phyloP scores from a whole-genome alignment of 2,888 invertebrate genomes.

The Deroplatys truncata region DNA sequence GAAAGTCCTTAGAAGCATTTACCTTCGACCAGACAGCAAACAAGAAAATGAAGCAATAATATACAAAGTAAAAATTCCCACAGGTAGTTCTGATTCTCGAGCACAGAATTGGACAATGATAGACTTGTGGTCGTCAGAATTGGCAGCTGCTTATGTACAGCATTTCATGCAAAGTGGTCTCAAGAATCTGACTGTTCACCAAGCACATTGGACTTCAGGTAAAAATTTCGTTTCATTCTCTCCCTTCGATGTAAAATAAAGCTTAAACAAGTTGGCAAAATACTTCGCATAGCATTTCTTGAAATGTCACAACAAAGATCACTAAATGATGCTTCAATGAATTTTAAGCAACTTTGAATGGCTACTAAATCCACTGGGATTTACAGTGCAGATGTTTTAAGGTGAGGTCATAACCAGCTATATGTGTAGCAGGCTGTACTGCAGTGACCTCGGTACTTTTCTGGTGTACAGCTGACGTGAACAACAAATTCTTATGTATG shows the following conservation, averaged over 20 bases:
- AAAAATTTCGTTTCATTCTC: not conserved
- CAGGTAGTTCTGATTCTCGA: not conserved
- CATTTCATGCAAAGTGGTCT: not conserved
- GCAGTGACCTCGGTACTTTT: no score
- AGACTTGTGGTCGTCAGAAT: slow-evolving; percentile 11
- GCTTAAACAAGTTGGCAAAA: no score
- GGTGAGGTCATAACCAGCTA: no score
- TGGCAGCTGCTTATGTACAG: slow-evolving; percentile 8
- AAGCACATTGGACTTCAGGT: slow-evolving; percentile 31
- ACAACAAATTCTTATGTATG: no score
- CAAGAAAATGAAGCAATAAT: not conserved
- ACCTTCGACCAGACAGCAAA: not conserved
- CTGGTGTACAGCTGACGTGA: no score
- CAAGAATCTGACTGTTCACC: slow-evolving; percentile 19
- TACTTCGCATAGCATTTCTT: no score
- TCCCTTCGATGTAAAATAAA: not conserved
- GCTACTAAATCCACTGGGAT: no score
- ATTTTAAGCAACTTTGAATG: no score
- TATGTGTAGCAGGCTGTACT: no score
- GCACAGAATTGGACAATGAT: slow-evolving; percentile 26
- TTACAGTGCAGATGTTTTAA: no score
- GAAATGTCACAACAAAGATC: no score
- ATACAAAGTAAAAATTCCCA: not conserved
- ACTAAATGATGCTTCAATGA: no score
- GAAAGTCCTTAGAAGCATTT: not conserved